Percentiles rank a stretch among this genome's conserved stretches.
These are phyloP conservation scores for Psammodynastes pulverulentus DNA, from an alignment of 2,113 vertebrate genomes.

Conservation along the genomic window DNA sequence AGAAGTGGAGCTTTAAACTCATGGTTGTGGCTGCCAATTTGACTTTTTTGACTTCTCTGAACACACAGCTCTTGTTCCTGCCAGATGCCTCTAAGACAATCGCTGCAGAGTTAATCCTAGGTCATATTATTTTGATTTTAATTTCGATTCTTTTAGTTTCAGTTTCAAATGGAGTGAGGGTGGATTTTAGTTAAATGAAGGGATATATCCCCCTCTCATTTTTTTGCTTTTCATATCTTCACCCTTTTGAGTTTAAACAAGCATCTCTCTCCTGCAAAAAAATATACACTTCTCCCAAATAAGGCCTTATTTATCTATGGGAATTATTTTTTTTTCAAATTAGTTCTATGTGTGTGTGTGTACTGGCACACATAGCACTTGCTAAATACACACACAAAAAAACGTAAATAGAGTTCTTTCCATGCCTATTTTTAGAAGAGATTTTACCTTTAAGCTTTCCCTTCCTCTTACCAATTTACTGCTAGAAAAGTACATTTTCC, in stretches of 20 bases:
- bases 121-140: background rate
- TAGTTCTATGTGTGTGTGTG: background rate
- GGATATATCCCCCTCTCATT: background rate
- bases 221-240: background rate
- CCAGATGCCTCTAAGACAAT: background rate
- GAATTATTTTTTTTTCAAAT: background rate
- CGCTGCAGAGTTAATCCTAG: background rate
- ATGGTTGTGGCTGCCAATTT: background rate
- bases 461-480: background rate
- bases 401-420: background rate
- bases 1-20: background rate
- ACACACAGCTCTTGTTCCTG: background rate
- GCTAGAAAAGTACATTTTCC: background rate
- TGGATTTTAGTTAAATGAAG: background rate
- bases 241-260: background rate
- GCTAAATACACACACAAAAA: background rate
- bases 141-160: background rate
- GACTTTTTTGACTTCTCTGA: background rate
- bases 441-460: background rate
- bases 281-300: background rate
- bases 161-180: background rate
- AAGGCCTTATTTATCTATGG: background rate
- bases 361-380: background rate
- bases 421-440: background rate
- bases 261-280: background rate